These are phyloP conservation scores for Ctenosaura bakeri DNA, from an alignment of 2,797 vertebrate species.

Conservation along the genomic window DNA sequence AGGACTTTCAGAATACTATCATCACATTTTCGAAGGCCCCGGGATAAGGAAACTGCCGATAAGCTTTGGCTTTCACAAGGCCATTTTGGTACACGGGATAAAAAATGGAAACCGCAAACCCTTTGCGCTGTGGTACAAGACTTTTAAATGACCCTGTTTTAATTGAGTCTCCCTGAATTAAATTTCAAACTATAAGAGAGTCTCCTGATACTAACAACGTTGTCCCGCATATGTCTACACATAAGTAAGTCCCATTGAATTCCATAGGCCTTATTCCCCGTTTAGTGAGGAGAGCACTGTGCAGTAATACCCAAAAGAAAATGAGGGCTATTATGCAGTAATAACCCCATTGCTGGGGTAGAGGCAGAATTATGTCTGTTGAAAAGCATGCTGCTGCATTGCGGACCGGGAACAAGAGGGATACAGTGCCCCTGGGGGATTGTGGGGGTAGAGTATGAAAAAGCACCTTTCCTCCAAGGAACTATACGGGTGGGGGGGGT, in stretches of 20 bases:
- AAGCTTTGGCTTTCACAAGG: too few species aligned
- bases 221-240: not conserved
- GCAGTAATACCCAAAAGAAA: too few species aligned
- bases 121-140: not conserved
- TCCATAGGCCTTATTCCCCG: not conserved
- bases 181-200: not conserved
- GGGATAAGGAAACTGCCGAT: not conserved
- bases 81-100: not conserved
- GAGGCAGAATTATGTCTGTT: not conserved
- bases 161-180: not conserved
- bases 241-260: not conserved
- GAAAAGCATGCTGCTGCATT: not conserved
- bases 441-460: not conserved
- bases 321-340: not conserved
- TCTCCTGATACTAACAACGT: too few species aligned
- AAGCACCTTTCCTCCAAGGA: not conserved
- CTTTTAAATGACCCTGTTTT: not conserved
- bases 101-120: not conserved
- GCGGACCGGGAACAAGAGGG: not conserved
- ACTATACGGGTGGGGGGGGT: not conserved
- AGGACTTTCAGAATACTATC: constrained; percentile 50
- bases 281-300: not conserved
- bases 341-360: not conserved
- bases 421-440: not conserved
- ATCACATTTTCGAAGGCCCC: constrained; percentile 38